Evolutionary conservation across 1,140 invertebrate genomes (phyloP).

Genomic region (Sycophaga agraensis): DNA sequence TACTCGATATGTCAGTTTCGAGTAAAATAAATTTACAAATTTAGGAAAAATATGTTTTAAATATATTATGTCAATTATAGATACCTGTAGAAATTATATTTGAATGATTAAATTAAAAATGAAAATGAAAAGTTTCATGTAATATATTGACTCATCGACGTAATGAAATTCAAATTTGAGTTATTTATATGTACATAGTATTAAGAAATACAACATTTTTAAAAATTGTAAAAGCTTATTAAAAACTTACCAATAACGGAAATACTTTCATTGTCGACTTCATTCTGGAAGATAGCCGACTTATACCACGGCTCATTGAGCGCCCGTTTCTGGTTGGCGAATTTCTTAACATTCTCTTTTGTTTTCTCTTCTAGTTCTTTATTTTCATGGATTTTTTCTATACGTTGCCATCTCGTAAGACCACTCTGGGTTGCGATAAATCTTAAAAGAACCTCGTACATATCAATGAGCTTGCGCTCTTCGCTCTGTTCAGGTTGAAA

Average conservation of each 20-base stretch:
- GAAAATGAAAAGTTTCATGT: no score
- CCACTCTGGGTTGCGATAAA: conserved; percentile 89
- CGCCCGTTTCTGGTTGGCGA: conserved; percentile 59
- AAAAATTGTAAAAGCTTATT: background rate
- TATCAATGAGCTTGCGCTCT: conserved; percentile 53
- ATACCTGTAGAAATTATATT: no score
- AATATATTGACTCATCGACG: no score
- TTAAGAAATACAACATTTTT: no score
- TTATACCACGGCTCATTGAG: conserved; percentile 93
- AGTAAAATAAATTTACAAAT: no score
- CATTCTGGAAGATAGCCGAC: conserved; percentile 83
- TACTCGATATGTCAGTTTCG: no score
- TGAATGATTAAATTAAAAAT: no score
- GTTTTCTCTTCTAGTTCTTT: background rate
- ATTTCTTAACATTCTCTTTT: conserved; percentile 7
- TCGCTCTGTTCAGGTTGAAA: conserved; percentile 42
- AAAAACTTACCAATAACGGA: conserved; percentile 48
- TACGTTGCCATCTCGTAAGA: conserved; percentile 75
- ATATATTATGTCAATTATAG: no score
- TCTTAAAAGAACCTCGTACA: conserved; percentile 69
- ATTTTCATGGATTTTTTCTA: background rate
- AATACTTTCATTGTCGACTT: conserved; percentile 66
- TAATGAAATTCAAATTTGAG: no score
- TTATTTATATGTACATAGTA: background rate
- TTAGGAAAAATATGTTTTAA: no score